phyloP scores from a whole-genome alignment of 2,888 invertebrate species.

The Pyrocoelia pectoralis region DNA sequence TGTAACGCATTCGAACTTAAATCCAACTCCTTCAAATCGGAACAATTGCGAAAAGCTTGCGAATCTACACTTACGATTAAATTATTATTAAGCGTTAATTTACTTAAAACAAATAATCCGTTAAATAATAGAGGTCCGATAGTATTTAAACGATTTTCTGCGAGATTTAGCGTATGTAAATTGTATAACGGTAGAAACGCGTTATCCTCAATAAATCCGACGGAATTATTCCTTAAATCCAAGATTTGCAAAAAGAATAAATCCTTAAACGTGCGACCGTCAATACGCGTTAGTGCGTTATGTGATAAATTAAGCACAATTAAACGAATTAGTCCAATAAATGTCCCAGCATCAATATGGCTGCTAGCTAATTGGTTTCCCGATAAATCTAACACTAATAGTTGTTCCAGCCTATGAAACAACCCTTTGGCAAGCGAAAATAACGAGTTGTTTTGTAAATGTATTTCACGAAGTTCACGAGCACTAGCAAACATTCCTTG shows the following conservation, averaged over 20 bases:
- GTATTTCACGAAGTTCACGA: slow-evolving; percentile 82
- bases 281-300: slow-evolving; percentile 85
- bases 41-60: slow-evolving; percentile 87
- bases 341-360: slow-evolving; percentile 85
- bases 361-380: slow-evolving; percentile 86
- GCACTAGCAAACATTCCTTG: slow-evolving; percentile 83
- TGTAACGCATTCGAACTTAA: slow-evolving; percentile 85
- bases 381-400: slow-evolving; percentile 84
- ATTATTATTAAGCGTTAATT: slow-evolving; percentile 87
- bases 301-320: slow-evolving; percentile 86
- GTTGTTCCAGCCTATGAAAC: slow-evolving; percentile 83
- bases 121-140: slow-evolving; percentile 84
- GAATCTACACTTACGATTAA: slow-evolving; percentile 79
- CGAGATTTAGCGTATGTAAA: slow-evolving; percentile 86
- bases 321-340: slow-evolving; percentile 83
- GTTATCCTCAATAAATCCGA: slow-evolving; percentile 88
- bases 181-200: slow-evolving; percentile 89
- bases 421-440: slow-evolving; percentile 83
- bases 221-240: slow-evolving; percentile 85
- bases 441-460: slow-evolving; percentile 85
- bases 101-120: slow-evolving; percentile 82
- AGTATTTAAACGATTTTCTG: slow-evolving; percentile 85
- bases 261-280: slow-evolving; percentile 86
- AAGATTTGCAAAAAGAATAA: slow-evolving; percentile 86
- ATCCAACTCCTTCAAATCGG: slow-evolving; percentile 87